Evolutionary conservation across 2,797 vertebrate species (phyloP).

Genomic region (Betta splendens): DNA sequence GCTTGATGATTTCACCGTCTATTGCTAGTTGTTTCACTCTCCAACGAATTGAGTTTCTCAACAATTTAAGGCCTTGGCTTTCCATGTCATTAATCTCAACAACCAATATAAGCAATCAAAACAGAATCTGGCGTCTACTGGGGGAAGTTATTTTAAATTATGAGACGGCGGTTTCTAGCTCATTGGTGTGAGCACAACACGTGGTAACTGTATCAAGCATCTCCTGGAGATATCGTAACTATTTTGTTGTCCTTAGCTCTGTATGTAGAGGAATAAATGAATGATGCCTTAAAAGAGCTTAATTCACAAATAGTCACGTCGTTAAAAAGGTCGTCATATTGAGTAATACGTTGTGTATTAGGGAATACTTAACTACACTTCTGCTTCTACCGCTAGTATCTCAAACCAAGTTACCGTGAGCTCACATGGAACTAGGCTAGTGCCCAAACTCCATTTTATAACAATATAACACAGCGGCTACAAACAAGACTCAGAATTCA

Average conservation of each 20-base stretch:
- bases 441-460: neutral
- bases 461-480: neutral
- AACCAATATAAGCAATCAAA: neutral
- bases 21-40: neutral
- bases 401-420: slow-evolving; percentile 43
- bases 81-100: neutral
- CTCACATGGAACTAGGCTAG: slow-evolving; percentile 24
- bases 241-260: no score
- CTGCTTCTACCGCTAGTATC: neutral
- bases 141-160: neutral
- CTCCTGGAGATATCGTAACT: neutral
- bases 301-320: no score
- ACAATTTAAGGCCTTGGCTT: neutral
- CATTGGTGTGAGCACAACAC: neutral
- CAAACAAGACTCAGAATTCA: rapidly evolving
- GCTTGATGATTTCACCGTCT: neutral
- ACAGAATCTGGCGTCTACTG: neutral
- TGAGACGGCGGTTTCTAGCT: neutral
- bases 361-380: neutral
- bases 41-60: neutral
- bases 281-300: no score
- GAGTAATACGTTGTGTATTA: neutral
- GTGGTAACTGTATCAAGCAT: neutral
- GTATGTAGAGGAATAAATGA: no score
- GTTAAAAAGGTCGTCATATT: neutral